These are phyloP conservation scores for Labroides dimidiatus DNA, from an alignment of 2,797 vertebrate genomes.

Conservation along the genomic window DNA sequence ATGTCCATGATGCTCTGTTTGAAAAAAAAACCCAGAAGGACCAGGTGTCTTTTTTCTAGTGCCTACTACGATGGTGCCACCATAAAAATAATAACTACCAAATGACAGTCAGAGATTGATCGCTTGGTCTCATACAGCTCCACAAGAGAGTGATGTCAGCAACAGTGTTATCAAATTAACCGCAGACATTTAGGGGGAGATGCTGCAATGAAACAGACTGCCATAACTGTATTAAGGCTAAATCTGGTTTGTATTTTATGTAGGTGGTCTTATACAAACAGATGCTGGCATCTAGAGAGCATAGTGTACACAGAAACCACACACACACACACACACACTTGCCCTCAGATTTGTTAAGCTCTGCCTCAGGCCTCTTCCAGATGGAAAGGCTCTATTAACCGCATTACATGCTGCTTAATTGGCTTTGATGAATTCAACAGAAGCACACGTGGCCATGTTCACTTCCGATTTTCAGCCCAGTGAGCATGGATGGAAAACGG, in stretches of 20 bases:
- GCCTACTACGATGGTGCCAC: slow-evolving; percentile 3
- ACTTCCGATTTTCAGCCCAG: slow-evolving; percentile 70
- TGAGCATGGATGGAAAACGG: slow-evolving; percentile 61
- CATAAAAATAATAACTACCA: neutral
- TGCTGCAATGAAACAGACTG: slow-evolving; percentile 76
- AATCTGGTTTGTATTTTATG: slow-evolving; percentile 80
- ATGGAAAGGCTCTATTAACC: slow-evolving; percentile 79
- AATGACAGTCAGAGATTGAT: slow-evolving; percentile 14
- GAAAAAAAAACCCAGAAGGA: neutral
- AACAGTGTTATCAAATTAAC: slow-evolving; percentile 67
- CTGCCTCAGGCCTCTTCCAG: slow-evolving; percentile 68
- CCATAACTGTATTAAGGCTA: slow-evolving; percentile 75
- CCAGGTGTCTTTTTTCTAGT: neutral
- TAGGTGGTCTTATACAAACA: slow-evolving; percentile 71
- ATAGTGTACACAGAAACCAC: slow-evolving; percentile 32
- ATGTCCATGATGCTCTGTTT: neutral
- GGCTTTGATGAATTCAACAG: slow-evolving; percentile 77
- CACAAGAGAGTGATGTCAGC: slow-evolving; percentile 59
- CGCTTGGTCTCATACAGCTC: slow-evolving; percentile 24
- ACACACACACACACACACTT: slow-evolving; percentile 28
- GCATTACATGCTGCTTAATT: slow-evolving; percentile 78
- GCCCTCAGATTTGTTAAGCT: slow-evolving; percentile 60
- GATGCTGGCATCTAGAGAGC: slow-evolving; percentile 68
- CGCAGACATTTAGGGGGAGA: slow-evolving; percentile 71
- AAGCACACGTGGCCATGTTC: slow-evolving; percentile 63